Evolutionary conservation across 2,888 invertebrate genomes (phyloP).

Genomic region (Odontomyia ornata): DNA sequence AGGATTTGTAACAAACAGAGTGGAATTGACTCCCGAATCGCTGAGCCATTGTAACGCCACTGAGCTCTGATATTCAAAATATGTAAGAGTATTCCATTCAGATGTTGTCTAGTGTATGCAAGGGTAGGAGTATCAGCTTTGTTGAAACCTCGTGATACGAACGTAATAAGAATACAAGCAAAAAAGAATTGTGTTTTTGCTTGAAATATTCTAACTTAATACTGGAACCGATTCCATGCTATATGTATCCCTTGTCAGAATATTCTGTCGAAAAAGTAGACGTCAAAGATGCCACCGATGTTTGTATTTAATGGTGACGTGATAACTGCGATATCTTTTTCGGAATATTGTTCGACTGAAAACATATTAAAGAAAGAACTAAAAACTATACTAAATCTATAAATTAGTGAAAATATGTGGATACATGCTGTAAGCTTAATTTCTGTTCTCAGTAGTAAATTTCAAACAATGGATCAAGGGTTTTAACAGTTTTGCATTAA

Average conservation of each 20-base stretch:
- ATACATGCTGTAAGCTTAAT: no score
- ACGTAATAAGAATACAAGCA: slow-evolving; percentile 32
- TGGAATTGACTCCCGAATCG: not conserved
- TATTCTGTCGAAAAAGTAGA: slow-evolving; percentile 28
- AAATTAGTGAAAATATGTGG: no score
- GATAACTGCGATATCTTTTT: slow-evolving; percentile 13
- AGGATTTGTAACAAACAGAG: not conserved
- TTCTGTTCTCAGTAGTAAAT: no score
- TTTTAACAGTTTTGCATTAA: no score
- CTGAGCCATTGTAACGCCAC: slow-evolving; percentile 9
- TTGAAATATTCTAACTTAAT: slow-evolving; percentile 24
- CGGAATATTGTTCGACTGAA: not conserved
- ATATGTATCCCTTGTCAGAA: slow-evolving; percentile 27
- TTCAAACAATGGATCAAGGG: no score
- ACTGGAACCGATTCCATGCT: slow-evolving; percentile 10
- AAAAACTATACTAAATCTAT: not conserved
- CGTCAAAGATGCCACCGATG: slow-evolving; percentile 16
- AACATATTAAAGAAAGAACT: not conserved
- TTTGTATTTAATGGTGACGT: slow-evolving; percentile 16
- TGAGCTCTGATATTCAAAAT: slow-evolving; percentile 27
- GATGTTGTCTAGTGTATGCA: slow-evolving; percentile 17
- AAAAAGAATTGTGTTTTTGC: slow-evolving; percentile 33
- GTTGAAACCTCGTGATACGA: slow-evolving; percentile 26
- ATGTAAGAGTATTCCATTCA: slow-evolving; percentile 29
- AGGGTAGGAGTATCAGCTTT: slow-evolving; percentile 27